Evolutionary conservation across 2,113 vertebrate species (phyloP), one percentile per base, ranked within the genome.

Genomic region (Corythoichthys intestinalis): DNA sequence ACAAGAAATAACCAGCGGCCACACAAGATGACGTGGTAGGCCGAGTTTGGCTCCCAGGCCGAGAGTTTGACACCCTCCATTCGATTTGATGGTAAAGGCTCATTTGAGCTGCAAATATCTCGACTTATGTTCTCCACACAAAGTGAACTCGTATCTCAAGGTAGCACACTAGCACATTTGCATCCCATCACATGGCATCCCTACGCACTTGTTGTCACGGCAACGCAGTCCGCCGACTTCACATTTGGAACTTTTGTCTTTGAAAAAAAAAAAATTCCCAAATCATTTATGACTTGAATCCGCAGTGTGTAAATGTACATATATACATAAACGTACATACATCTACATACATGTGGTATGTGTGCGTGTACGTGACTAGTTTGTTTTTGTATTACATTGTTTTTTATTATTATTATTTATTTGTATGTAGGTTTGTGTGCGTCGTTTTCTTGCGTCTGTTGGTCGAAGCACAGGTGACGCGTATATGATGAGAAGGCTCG

Each of bases 401-500:
- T 13, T 6, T 58, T 35, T 58, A 37, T 34, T 4, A 56, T 56
- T 56, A 58, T 58, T 58, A 37, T 37, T 58, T 58, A 37, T 58
- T 14, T 15, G 56, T 14, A 34, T 7, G 4, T 58, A 5, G 3
- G 14, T 52, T 4, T 17, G 3, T 53, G 6, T n/a, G 15, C 7
- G 17, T 34, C 28, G 20, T 58, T 64, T 64, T 46, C 62, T 64
- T 58, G 12, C 48, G 48, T 13, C 48, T 15, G 2, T 50, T 2
- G 4, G 41, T 41, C 28, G n/a, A 47, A 10, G 38, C 14, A 17
- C 60, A 44, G 17, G 17, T 63, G 39, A 37, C 44, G 60, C 44
- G 39, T 12, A 20, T 62, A 28, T 56, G 49, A 78, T 65, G 28
- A 28, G 56, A 52, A 44, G 34, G 6, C 77, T 71, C 70, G 61